phyloP scores from a whole-genome alignment of 2,797 vertebrate species.

The Alectoris magna region DNA sequence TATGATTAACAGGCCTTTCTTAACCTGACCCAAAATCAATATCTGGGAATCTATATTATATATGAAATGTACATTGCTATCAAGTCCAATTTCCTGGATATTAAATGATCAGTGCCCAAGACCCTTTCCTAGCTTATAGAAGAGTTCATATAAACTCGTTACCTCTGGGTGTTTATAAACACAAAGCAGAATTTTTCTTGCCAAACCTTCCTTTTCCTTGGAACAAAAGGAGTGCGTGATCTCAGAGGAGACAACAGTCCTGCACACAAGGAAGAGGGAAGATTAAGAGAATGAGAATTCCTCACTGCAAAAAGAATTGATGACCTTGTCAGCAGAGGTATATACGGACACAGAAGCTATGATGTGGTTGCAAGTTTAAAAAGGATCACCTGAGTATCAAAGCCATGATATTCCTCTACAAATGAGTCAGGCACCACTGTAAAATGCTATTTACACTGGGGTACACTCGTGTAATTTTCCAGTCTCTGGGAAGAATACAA shows the following conservation, averaged over 20 bases:
- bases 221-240: background rate
- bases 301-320: background rate
- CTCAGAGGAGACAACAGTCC: background rate
- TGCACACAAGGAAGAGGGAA: background rate
- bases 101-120: background rate
- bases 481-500: background rate
- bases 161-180: background rate
- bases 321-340: background rate
- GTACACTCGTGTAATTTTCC: background rate
- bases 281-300: background rate
- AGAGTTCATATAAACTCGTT: no score
- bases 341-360: background rate
- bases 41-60: background rate
- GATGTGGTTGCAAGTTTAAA: background rate
- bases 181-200: background rate
- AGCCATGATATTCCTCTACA: background rate
- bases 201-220: background rate
- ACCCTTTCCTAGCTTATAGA: background rate
- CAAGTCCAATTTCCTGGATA: background rate
- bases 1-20: background rate
- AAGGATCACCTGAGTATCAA: background rate
- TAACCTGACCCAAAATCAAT: background rate
- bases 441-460: background rate
- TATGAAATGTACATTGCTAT: background rate
- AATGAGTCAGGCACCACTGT: background rate